A percentile compares a stretch with the other conserved stretches of the same genome.
Evolutionary conservation across 2,888 invertebrate genomes (phyloP).

Genomic region (Abrostola tripartita): DNA sequence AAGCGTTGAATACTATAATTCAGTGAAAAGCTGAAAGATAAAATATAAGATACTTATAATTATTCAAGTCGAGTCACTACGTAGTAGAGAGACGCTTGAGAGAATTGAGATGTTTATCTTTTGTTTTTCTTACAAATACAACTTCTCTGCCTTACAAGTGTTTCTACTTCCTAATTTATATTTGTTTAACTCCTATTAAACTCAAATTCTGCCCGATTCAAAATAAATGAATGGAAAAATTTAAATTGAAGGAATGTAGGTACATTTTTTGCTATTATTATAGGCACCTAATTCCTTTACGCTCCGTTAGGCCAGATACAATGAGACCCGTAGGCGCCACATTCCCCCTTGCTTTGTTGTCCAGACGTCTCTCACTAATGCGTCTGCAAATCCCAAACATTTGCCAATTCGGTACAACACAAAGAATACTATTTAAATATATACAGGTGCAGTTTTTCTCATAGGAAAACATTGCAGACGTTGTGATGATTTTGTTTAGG

Average conservation of each 20-base stretch:
- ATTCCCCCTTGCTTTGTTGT: slow-evolving; percentile 49
- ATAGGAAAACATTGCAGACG: not conserved
- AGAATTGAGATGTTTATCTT: no score
- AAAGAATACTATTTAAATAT: slow-evolving; percentile 21
- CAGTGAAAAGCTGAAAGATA: no score
- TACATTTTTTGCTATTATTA: slow-evolving; percentile 26
- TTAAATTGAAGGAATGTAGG: slow-evolving; percentile 28
- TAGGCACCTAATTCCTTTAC: slow-evolving; percentile 44
- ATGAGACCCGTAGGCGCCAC: slow-evolving; percentile 57
- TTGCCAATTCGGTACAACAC: slow-evolving; percentile 32
- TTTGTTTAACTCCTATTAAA: not conserved
- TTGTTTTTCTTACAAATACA: no score
- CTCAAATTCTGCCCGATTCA: slow-evolving; percentile 12
- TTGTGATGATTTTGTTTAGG: no score
- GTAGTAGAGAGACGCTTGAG: no score
- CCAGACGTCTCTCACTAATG: slow-evolving; percentile 49
- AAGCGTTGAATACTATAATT: no score
- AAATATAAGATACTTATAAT: no score
- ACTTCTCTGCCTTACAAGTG: not conserved
- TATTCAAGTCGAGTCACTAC: no score
- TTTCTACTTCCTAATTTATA: not conserved
- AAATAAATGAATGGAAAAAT: slow-evolving; percentile 9
- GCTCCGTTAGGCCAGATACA: slow-evolving; percentile 52
- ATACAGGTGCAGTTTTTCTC: slow-evolving; percentile 27
- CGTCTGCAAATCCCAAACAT: slow-evolving; percentile 49